Evolutionary conservation across 2,888 invertebrate genomes (phyloP), one percentile per base, ranked within the genome.

Genomic region (Xestobium rufovillosum): DNA sequence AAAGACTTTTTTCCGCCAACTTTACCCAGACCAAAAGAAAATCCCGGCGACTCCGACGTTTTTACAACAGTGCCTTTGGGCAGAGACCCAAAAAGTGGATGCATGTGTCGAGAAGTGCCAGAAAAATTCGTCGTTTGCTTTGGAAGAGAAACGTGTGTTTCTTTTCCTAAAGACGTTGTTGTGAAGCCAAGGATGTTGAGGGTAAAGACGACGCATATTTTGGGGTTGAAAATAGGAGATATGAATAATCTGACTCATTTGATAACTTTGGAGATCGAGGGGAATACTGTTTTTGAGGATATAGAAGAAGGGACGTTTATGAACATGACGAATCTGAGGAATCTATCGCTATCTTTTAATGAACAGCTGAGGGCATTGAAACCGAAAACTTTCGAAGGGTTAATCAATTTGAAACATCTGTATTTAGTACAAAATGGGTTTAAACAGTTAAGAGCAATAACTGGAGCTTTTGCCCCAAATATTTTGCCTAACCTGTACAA

Each of bases 381-480:
- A 13, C 53, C 60, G 14, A 55, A 62, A 15, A 63, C 65, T 1
- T 77, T 78, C 48, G 55, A 62, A 30, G 77, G 77, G 2, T 58
- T 77, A 23, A 49, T 44, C 0, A 72, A 67, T 41, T 65, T 78
- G 10, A 56, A 57, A 29, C 67, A 69, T 41, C 53, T 78, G 27
- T 68, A 63, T 32, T 53, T 78, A 45, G 66, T 71, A 3, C 73
- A 74, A 48, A 76, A 76, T 47, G 73, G 71, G 14, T 74, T 77
- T 43, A 53, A 48, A 2, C 65, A 61, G 31, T 58, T 76, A 6
- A 41, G 62, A 13, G 58, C 67, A 9, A 48, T 76, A 13, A 65
- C 71, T 1, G 52, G 60, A 27, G 65, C 72, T 2, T 62, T 75
- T 27, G 61, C 58, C 25, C 60, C 66, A 0, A 59, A 45, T 4